These are phyloP conservation scores for Melanargia galathea DNA, from an alignment of 2,888 invertebrate species.

Conservation along the genomic window DNA sequence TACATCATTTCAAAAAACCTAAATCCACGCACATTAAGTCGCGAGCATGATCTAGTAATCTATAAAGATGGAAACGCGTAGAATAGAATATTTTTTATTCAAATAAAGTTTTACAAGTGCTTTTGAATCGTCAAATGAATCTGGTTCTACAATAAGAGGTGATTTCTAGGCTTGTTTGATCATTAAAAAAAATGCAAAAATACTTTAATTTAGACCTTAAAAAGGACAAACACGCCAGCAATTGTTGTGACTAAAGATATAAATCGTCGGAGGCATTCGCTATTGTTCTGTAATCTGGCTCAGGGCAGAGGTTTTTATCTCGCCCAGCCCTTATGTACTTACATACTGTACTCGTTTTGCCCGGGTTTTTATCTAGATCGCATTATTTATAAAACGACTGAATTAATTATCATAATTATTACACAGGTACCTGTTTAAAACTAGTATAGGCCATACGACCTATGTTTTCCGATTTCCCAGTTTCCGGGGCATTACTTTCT, in stretches of 20 bases:
- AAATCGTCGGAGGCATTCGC: conserved; percentile 35
- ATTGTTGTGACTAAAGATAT: conserved; percentile 28
- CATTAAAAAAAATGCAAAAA: background rate
- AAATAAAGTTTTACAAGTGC: too few relatives aligned
- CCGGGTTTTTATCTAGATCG: conserved; percentile 28
- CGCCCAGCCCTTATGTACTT: conserved; percentile 15
- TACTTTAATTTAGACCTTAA: conserved; percentile 15
- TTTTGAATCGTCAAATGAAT: too few relatives aligned
- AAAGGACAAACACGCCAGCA: conserved; percentile 24
- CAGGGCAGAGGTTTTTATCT: conserved; percentile 28
- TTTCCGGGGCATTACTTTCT: background rate
- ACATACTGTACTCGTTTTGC: conserved; percentile 1
- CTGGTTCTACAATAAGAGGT: too few relatives aligned
- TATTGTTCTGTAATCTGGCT: conserved; percentile 31
- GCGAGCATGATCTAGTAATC: too few relatives aligned
- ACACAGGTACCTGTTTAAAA: background rate
- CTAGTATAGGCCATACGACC: background rate
- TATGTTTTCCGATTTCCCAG: background rate
- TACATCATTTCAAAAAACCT: too few relatives aligned
- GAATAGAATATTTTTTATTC: too few relatives aligned
- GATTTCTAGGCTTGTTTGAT: too few relatives aligned
- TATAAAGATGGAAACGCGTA: too few relatives aligned
- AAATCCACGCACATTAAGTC: too few relatives aligned
- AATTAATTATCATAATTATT: conserved; percentile 23
- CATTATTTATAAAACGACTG: conserved; percentile 21